Base-by-base conservation (phyloP, 2,797 vertebrate species). In the Pseudomugil gertrudae region DNA sequence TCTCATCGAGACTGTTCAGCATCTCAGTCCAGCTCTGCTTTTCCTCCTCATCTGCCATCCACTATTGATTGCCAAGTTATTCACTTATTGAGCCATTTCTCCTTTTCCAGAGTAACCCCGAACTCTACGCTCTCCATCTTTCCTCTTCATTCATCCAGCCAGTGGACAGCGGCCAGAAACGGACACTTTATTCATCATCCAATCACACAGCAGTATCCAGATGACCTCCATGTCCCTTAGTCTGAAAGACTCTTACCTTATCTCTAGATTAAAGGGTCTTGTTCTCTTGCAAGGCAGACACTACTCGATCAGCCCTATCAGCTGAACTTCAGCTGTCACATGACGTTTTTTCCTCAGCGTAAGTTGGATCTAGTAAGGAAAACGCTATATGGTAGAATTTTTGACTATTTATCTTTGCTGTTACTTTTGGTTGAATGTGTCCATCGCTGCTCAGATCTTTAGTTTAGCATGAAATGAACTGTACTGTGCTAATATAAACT, bases 111-210 rank as follows among this genome's bases (percentile, higher is more conserved):
- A 72, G 78, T 74, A 47, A 60, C 69, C 79, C 72, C 78, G 77
- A 83, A 81, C 79, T 77, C 64, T 29, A 71, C 35, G 23, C 47
- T 74, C 47, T 74, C 26, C 57, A 65, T 57, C 59, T 52, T 83
- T 87, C 76, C 63, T 82, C 73, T 61, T 75, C 60, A 43, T 74
- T 77, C 67, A 79, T 87, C 84, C 86, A 86, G 68, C 79, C 73
- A 63, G 47, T 68, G 84, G 74, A 84, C 55, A 58, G 45, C 63
- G 17, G 83, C 84, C 84, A 81, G 72, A 70, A 90, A 86, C 84
- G 80, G 83, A 86, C 75, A 80, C 78, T 86, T 85, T 84, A 79
- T 84, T 83, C 65, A 79, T 68, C 85, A 89, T 85, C 83, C 76
- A 83, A 78, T 88, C 68, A 65, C 70, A 86, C 78, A 77, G 66